phyloP scores from a whole-genome alignment of 2,113 vertebrate species.

The Ophiodon elongatus region DNA sequence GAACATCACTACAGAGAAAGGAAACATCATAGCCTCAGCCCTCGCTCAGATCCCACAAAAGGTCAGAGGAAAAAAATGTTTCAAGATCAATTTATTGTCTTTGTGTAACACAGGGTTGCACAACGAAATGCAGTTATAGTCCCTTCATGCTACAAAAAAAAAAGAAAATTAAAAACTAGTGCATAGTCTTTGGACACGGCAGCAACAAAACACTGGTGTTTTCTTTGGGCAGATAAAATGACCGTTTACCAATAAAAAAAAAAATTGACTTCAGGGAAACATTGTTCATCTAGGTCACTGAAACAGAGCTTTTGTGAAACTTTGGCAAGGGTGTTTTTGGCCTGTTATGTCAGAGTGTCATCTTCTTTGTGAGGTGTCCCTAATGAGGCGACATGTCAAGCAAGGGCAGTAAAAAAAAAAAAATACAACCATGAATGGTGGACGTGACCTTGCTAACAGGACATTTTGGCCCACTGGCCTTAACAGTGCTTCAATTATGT shows the following conservation, averaged over 20 bases:
- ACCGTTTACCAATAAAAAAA: too few species aligned
- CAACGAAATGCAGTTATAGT: neutral
- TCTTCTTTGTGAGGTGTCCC: too few species aligned
- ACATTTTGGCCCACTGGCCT: too few species aligned
- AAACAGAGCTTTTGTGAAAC: too few species aligned
- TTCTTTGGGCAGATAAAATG: neutral
- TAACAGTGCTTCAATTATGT: too few species aligned
- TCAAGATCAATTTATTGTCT: neutral
- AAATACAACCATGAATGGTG: too few species aligned
- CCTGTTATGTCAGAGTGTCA: too few species aligned
- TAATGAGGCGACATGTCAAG: too few species aligned
- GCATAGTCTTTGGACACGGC: neutral
- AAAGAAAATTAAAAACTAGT: neutral
- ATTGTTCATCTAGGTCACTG: neutral
- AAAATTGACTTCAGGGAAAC: neutral
- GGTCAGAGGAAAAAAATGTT: conserved; percentile 73
- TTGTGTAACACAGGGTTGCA: neutral
- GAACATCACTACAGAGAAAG: conserved; percentile 87
- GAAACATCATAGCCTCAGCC: conserved; percentile 86
- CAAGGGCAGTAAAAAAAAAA: too few species aligned
- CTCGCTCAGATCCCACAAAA: conserved; percentile 92
- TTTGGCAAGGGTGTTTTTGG: too few species aligned
- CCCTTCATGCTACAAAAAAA: neutral
- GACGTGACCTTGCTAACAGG: too few species aligned
- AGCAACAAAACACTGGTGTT: neutral